Percentiles rank a stretch among this genome's conserved stretches.
Evolutionary conservation across 2,888 invertebrate genomes (phyloP).

Genomic region (Melipona beecheii): DNA sequence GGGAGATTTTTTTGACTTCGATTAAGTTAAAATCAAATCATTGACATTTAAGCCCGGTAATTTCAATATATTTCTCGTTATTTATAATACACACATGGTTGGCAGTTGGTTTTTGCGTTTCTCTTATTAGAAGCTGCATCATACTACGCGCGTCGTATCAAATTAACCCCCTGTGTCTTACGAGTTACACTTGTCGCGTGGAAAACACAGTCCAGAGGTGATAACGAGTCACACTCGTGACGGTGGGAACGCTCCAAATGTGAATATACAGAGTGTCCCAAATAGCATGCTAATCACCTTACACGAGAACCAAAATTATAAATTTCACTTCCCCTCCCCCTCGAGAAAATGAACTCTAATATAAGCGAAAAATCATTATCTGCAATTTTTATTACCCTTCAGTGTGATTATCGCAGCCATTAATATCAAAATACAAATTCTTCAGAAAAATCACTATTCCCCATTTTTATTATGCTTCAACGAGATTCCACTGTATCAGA

Average conservation of each 20-base stretch:
- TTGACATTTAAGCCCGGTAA: neutral
- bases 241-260: neutral
- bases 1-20: neutral
- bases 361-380: neutral
- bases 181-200: neutral
- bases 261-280: neutral
- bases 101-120: neutral
- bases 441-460: neutral
- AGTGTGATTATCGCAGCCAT: neutral
- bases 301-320: neutral
- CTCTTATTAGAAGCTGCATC: neutral
- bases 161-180: slow-evolving; percentile 1
- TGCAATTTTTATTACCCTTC: neutral
- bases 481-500: neutral
- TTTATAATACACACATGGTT: neutral
- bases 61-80: neutral
- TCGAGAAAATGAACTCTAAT: neutral
- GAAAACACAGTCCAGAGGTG: neutral
- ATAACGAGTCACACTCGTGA: slow-evolving; percentile 8
- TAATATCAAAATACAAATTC: too few species aligned
- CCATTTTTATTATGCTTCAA: neutral
- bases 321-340: neutral
- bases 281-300: neutral
- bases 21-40: neutral
- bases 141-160: neutral